Base-by-base conservation (phyloP, 2,797 vertebrate species). In the Danio choprae region DNA sequence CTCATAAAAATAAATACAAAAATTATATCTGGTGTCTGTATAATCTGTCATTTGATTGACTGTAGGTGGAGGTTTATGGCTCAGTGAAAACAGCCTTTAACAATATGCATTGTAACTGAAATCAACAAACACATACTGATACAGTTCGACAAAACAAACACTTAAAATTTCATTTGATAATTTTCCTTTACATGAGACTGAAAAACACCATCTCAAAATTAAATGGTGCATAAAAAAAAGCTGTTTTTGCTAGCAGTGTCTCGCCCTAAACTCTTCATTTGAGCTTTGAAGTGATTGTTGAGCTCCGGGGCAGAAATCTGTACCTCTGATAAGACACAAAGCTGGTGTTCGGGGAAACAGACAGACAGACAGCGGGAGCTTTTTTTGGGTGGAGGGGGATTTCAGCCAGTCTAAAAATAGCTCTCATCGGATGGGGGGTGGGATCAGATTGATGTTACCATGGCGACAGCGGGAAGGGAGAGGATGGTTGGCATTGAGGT, bases 401-500 rank as follows among this genome's bases (percentile, higher is more conserved):
- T 87, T 74, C 74, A 84, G 78, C 77, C 78, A 63, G 76, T 79
- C 83, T 88, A 86, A 87, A 87, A 87, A 88, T 89, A 88, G 81
- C 84, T 43, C 22, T 0, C 75, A 83, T 73, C 36, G 79, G 63
- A 38, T 58, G 58, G 46, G 74, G 75, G 80, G 68, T n/a, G 65
- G 64, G 82, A 79, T 75, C 63, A 77, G 82, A 81, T 87, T 89
- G 87, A 89, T 60, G 86, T 88, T 86, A 85, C 83, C 77, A 82
- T 85, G 84, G 86, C 22, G 64, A 87, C 77, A 71, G 80, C 60
- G 70, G 79, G 80, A 80, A 81, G 75, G 50, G 64, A 77, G 63
- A 60, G 41, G 67, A 73, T 79, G 74, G 67, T 29, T 70, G 72
- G 40, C 69, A 77, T 51, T 60, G 64, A 75, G 56, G 79, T 72